Base-by-base conservation (phyloP, 1,140 invertebrate species). In the Drosophila kurseongensis region DNA sequence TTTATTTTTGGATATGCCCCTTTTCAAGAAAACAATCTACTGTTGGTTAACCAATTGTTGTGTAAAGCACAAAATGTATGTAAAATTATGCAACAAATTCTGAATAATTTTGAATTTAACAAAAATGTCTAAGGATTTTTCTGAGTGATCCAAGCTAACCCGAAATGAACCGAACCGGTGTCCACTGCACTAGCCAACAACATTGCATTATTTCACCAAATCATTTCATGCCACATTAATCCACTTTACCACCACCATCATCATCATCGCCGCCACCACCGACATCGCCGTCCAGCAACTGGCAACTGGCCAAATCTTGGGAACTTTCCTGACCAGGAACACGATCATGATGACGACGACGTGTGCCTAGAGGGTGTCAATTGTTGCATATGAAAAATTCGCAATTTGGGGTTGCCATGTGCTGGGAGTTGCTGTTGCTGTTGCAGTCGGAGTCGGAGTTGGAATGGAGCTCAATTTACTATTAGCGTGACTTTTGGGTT, bases 171-270 rank as follows among this genome's bases (percentile, higher is more conserved):
- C 67, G 67, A 76, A 77, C 58, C 57, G 77, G 79, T 81, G 75
- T 86, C 68, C 68, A 71, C 66, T 69, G 66, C 68, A 71, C 66
- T 69, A 52, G 54, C 66, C 68, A 71, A 57, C 68, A 71, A 71
- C 66, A 71, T 71, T 71, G 82, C 83, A 86, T 82, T 86, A 86
- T 88, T 88, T 89, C 83, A 88, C 72, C 83, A 89, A 89, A 89
- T 89, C 84, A 89, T 89, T 89, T 89, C 84, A 89, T 89, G 84
- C 84, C 84, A 89, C 85, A 89, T 89, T 89, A 89, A 89, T 89
- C 84, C 84, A 89, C 84, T 89, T 89, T 89, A 89, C 84, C 85
- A 88, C 88, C 84, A 88, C 69, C 84, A 89, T 69, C 75, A 82
- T 82, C 82, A 68, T 67, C 56, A 51, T 13, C 52, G 18, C 45